Evolutionary conservation across 1,140 invertebrate genomes (phyloP), one percentile per base, ranked within the genome.

Genomic region (Trachelipus rathkii): DNA sequence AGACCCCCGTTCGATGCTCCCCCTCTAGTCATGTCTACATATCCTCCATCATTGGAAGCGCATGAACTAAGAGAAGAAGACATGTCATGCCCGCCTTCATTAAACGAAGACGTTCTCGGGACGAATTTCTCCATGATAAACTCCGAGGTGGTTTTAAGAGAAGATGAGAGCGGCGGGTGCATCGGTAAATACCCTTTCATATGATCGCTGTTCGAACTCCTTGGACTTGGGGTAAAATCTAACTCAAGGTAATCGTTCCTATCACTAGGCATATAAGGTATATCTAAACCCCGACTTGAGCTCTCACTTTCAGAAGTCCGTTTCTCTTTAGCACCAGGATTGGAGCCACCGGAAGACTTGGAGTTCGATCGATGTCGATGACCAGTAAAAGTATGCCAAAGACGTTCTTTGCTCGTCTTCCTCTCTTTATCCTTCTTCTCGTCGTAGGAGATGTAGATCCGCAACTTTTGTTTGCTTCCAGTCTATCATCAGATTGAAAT

Each of bases 401-500:
- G 67, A 46, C 80, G 76, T 21, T 81, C 80, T 69, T 78, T 79
- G 70, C 77, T 81, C 13, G 74, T 79, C 50, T 43, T 19, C 44
- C 77, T 78, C 72, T 81, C 78, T 60, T 81, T 81, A 45, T 81
- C 77, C 73, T 78, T 79, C 0, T 23, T 11, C 23, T 66, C 24
- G 53, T 79, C 76, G 23, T 75, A 72, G 69, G 80, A 69, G n/a
- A 81, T 79, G 44, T 73, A 74, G 71, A n/a, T n/a, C 79, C 80
- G 53, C 76, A 81, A 24, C 77, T 81, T 67, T 81, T 81, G 72
- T 81, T 81, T n/a, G n/a, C 71, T 77, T 81, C 10, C 75, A 81
- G 75, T 81, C 80, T n/a, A 81, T 75, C 80, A 81, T 81, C 19
- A 81, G 75, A 33, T n/a, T n/a, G n/a, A n/a, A n/a, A n/a, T n/a